Conservation (phyloP, 2,113 vertebrate genomes). For the Oncorhynchus kisutch region DNA sequence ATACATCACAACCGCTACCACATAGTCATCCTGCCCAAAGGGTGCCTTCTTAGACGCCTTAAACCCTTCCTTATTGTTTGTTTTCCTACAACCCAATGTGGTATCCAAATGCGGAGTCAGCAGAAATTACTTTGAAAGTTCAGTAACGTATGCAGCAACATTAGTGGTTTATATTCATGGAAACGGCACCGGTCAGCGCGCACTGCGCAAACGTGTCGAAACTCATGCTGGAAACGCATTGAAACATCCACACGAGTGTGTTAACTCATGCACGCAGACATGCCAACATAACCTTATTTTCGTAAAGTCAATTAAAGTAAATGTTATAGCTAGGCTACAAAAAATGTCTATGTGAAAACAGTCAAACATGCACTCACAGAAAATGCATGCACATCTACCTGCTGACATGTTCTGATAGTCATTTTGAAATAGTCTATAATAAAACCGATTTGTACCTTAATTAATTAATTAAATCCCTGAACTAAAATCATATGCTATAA, state of each 20-base stretch:
- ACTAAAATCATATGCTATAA: constrained; percentile 5
- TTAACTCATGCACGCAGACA: constrained; percentile 40
- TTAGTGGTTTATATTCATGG: constrained; percentile 45
- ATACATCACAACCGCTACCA: constrained; percentile 60
- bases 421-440: constrained; percentile 9
- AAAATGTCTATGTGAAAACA: not conserved
- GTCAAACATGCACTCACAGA: constrained; percentile 19
- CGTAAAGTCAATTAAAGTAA: constrained; percentile 35
- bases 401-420: constrained; percentile 9
- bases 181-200: constrained; percentile 35
- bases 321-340: not conserved
- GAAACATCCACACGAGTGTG: constrained; percentile 28
- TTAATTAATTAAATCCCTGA: not conserved
- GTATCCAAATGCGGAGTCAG: constrained; percentile 55
- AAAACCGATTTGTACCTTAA: not conserved
- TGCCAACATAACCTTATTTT: constrained; percentile 6
- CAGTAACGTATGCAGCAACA: constrained; percentile 37
- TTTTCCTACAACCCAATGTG: constrained; percentile 5
- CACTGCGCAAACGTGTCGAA: constrained; percentile 28
- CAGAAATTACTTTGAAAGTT: constrained; percentile 61
- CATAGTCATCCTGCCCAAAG: constrained; percentile 29
- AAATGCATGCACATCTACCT: constrained; percentile 17
- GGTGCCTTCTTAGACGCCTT: constrained; percentile 5
- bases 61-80: constrained; percentile 13
- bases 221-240: constrained; percentile 39